phyloP scores from a whole-genome alignment of 2,888 invertebrate genomes.

The Cerastoderma edule region DNA sequence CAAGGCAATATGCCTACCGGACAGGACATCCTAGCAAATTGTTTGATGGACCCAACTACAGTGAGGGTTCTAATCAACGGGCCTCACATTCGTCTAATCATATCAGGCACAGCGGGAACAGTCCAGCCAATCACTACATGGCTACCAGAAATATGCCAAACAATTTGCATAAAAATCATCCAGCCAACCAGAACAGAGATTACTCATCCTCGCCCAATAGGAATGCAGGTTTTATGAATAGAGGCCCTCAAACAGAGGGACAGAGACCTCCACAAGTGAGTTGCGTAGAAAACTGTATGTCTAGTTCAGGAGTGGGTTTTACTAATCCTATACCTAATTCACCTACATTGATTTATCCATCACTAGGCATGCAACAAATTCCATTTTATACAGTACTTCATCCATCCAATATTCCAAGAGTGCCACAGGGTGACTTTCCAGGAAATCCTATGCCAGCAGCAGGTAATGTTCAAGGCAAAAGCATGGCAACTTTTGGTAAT shows the following conservation, averaged over 20 bases:
- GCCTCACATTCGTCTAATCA: slow-evolving; percentile 2
- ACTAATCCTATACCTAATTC: slow-evolving; percentile 16
- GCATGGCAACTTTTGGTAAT: no score
- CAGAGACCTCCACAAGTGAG: slow-evolving; percentile 20
- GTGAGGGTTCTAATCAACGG: slow-evolving; percentile 30
- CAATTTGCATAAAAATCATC: slow-evolving; percentile 16
- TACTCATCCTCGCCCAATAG: slow-evolving; percentile 29
- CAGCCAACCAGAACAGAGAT: slow-evolving; percentile 36
- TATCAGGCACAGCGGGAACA: not conserved
- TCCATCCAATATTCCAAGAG: not conserved
- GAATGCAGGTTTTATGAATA: slow-evolving; percentile 18
- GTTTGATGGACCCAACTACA: slow-evolving; percentile 39
- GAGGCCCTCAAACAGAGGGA: slow-evolving; percentile 20
- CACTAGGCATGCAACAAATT: not conserved
- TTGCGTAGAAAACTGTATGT: slow-evolving; percentile 12
- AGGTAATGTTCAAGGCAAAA: not conserved
- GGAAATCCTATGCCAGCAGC: not conserved
- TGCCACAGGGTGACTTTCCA: not conserved
- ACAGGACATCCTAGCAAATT: slow-evolving; percentile 14
- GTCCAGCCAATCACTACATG: slow-evolving; percentile 18
- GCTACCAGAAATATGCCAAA: slow-evolving; percentile 16
- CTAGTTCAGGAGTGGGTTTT: slow-evolving; percentile 15
- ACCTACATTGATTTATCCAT: slow-evolving; percentile 8
- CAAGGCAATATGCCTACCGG: slow-evolving; percentile 2
- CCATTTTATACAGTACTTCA: slow-evolving; percentile 1